Conservation (phyloP, 2,797 vertebrate species). For the Tangara arthus region DNA sequence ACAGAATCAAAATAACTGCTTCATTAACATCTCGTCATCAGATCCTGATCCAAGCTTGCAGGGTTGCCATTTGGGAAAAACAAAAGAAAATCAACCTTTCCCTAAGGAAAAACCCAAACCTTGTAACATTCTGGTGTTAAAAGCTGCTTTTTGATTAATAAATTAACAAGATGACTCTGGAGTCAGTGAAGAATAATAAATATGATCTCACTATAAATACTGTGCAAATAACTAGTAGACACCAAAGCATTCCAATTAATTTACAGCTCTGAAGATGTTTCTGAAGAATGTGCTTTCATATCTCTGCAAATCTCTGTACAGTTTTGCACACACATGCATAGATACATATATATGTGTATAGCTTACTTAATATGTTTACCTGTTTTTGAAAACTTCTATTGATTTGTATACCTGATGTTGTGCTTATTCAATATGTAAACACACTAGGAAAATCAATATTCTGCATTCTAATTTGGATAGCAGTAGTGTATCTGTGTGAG, state of each 20-base stretch:
- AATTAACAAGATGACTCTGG: neutral
- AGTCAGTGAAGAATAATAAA: neutral
- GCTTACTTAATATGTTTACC: neutral
- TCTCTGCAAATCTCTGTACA: neutral
- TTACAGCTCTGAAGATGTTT: neutral
- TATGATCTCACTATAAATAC: neutral
- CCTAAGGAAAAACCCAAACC: neutral
- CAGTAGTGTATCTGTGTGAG: rapidly evolving
- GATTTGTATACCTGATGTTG: neutral
- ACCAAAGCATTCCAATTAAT: neutral
- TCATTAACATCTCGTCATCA: neutral
- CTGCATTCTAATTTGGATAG: neutral
- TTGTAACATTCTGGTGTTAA: neutral
- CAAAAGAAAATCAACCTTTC: neutral
- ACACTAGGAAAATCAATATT: neutral
- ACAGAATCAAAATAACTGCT: neutral
- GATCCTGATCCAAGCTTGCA: neutral
- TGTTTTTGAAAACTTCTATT: neutral
- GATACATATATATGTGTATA: too few species aligned
- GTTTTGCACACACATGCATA: neutral
- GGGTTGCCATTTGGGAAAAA: neutral
- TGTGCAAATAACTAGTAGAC: neutral
- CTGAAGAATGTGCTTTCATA: neutral
- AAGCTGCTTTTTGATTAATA: neutral
- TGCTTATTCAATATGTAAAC: neutral